phyloP scores from a whole-genome alignment of 2,888 invertebrate genomes.

The Drosophila peninsularis region DNA sequence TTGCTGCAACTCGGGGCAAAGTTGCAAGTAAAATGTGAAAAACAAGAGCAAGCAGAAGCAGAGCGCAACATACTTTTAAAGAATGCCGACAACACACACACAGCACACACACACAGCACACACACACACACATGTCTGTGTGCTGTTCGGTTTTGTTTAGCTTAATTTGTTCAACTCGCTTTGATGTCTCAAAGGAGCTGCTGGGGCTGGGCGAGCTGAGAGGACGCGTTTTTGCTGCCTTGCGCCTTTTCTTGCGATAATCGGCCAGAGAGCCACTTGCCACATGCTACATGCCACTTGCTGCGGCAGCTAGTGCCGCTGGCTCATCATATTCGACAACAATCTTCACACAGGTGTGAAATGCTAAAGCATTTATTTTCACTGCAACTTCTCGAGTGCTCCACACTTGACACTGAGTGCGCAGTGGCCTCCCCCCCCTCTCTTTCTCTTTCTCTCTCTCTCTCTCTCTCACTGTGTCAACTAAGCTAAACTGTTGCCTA shows the following conservation, averaged over 20 bases:
- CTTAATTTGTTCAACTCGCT: slow-evolving; percentile 78
- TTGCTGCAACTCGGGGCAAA: slow-evolving; percentile 65
- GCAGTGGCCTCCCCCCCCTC: neutral
- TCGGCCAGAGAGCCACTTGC: slow-evolving; percentile 60
- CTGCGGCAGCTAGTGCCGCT: slow-evolving; percentile 26
- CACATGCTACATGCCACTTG: slow-evolving; percentile 2
- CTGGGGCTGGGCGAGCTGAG: neutral
- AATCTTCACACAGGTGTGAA: slow-evolving; percentile 48
- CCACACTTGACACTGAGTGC: slow-evolving; percentile 21
- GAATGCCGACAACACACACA: slow-evolving; percentile 66
- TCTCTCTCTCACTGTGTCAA: slow-evolving; percentile 30
- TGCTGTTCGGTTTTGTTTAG: slow-evolving; percentile 76
- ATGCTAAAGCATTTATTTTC: slow-evolving; percentile 49
- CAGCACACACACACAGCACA: slow-evolving; percentile 15
- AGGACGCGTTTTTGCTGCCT: slow-evolving; percentile 43
- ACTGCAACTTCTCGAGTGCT: slow-evolving; percentile 47
- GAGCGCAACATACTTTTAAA: slow-evolving; percentile 54
- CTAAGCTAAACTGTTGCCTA: slow-evolving; percentile 46
- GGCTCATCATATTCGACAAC: slow-evolving; percentile 1
- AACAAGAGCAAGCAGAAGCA: neutral
- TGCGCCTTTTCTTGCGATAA: slow-evolving; percentile 60
- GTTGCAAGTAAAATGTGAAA: slow-evolving; percentile 28
- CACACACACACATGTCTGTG: slow-evolving; percentile 20
- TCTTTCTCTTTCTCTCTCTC: neutral
- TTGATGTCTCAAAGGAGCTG: slow-evolving; percentile 63